phyloP scores from a whole-genome alignment of 2,797 vertebrate genomes.

The Aphelocoma californica region DNA sequence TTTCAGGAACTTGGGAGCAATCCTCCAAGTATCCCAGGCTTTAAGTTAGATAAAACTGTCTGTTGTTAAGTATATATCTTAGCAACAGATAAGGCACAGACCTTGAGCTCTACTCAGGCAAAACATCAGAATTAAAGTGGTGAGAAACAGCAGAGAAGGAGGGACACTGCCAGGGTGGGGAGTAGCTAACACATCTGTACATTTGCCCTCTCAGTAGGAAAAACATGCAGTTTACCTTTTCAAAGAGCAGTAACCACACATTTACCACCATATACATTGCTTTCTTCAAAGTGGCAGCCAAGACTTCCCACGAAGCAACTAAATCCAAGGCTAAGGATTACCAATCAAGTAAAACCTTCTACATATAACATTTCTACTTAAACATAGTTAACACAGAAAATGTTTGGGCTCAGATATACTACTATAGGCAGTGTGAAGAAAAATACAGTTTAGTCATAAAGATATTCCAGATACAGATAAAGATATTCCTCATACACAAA shows the following conservation, averaged over 20 bases:
- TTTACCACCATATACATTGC: background rate
- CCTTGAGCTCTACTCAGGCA: background rate
- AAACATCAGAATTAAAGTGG: background rate
- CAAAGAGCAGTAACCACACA: background rate
- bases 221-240: background rate
- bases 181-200: background rate
- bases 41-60: background rate
- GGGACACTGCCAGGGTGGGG: accelerated
- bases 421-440: background rate
- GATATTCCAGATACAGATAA: background rate
- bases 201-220: background rate
- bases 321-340: background rate
- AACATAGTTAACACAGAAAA: background rate
- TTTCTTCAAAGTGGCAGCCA: background rate
- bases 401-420: background rate
- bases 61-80: background rate
- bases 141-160: background rate
- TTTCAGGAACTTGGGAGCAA: background rate
- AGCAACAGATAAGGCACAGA: background rate
- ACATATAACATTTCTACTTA: background rate
- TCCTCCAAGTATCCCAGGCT: background rate
- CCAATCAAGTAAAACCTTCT: background rate
- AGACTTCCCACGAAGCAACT: background rate
- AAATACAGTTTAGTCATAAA: background rate
- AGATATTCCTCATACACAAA: background rate